phyloP scores from a whole-genome alignment of 2,888 invertebrate species.

The Cosmia trapezina region DNA sequence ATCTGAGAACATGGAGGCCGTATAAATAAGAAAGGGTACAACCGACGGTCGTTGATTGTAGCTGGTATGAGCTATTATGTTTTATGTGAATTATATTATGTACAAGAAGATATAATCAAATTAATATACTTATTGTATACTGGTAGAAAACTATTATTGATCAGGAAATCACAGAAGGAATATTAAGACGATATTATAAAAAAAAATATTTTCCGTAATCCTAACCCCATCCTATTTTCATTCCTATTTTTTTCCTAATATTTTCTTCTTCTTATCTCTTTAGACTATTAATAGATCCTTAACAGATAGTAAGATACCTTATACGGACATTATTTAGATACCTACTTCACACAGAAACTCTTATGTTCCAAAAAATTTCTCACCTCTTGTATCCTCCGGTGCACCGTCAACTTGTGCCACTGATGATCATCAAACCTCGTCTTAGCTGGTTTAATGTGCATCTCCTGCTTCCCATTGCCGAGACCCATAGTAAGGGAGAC shows the following conservation, averaged over 20 bases:
- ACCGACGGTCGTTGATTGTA: conserved; percentile 23
- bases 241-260: too few relatives aligned
- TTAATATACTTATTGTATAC: neutral
- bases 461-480: conserved; percentile 96
- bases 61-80: conserved; percentile 9
- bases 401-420: conserved; percentile 98
- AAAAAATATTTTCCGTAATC: too few relatives aligned
- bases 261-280: too few relatives aligned
- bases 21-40: conserved; percentile 47
- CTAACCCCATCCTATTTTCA: too few relatives aligned
- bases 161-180: neutral
- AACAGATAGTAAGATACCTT: neutral
- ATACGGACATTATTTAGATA: neutral
- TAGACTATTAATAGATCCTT: neutral
- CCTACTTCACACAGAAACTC: neutral
- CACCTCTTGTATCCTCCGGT: conserved; percentile 97
- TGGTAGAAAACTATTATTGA: neutral
- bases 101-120: conserved; percentile 1
- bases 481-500: conserved; percentile 97
- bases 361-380: conserved; percentile 3
- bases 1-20: conserved; percentile 47
- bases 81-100: conserved; percentile 24
- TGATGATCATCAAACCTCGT: conserved; percentile 98
- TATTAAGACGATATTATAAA: neutral
- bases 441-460: conserved; percentile 96